Base-by-base conservation (phyloP, 2,113 vertebrate species). In the Grammomys dolichurus region DNA sequence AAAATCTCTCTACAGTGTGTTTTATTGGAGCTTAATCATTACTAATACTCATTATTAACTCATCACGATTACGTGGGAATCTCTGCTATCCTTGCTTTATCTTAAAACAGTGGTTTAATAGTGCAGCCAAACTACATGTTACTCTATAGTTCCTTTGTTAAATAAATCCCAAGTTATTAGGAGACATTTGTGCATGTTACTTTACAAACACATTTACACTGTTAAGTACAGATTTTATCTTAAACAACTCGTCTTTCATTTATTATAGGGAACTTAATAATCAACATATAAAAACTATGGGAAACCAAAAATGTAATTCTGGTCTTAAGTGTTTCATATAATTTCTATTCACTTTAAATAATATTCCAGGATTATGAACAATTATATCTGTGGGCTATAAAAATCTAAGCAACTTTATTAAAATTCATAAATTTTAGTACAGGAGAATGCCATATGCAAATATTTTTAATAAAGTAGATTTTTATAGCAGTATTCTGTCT, bases 381-480 rank as follows among this genome's bases (percentile, higher is more conserved):
- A 94, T 97, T 94, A 90, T 91, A 94, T 95, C 56, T 65, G 28
- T 96, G 43, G 69, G 76, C 73, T 91, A 94, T 97, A 96, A 95
- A 95, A 97, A 96, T 77, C 89, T 94, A 97, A 91, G 75, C 48
- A 97, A 96, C 73, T 95, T 95, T 96, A 97, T 90, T 97, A 85
- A 96, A 95, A 91, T 95, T 97, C 97, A 97, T 96, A 95, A 93
- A 97, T 98, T 98, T 78, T 36, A 96, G 95, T 88, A 94, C 88
- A 97, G 63, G 43, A 7, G 0, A 28, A 78, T 73, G 56, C 77
- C 85, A 58, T 72, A 96, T 98, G 96, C 96, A 98, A 98, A 98
- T 97, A 98, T 95, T 96, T 97, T 98, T 98, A 97, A 87, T 97
- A 97, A 95, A 95, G 65, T 89, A 96, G 91, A 88, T 95, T 92